These are phyloP conservation scores for Molorchus minor DNA, from an alignment of 2,888 invertebrate genomes.

Conservation along the genomic window DNA sequence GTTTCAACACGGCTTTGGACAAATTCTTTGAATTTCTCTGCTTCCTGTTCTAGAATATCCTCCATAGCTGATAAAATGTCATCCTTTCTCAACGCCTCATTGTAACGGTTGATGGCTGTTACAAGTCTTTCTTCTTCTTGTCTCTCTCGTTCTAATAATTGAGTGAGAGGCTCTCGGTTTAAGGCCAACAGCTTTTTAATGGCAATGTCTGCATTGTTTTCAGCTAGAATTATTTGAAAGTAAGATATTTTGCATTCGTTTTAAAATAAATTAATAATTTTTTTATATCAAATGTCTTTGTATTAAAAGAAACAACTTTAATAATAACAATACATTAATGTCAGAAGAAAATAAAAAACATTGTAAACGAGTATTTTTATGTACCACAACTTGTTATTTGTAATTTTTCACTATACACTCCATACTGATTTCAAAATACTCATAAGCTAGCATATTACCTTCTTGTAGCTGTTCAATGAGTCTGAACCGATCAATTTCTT, in stretches of 20 bases:
- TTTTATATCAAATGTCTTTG: too few relatives aligned
- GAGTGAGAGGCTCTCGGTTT: constrained; percentile 70
- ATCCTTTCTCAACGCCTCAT: constrained; percentile 70
- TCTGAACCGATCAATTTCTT: constrained; percentile 70
- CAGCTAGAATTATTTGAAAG: constrained; percentile 61
- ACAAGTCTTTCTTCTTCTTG: constrained; percentile 73
- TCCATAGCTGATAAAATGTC: constrained; percentile 79
- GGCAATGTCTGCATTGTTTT: constrained; percentile 73
- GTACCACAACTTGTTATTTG: too few relatives aligned
- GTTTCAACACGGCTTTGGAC: constrained; percentile 67
- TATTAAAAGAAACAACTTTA: too few relatives aligned
- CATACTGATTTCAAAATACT: too few relatives aligned
- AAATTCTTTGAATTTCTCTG: constrained; percentile 70
- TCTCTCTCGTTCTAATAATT: constrained; percentile 73
- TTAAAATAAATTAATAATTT: too few relatives aligned
- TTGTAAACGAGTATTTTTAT: too few relatives aligned
- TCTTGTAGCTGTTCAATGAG: constrained; percentile 70
- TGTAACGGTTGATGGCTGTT: constrained; percentile 67
- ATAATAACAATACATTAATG: too few relatives aligned
- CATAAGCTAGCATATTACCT: too few relatives aligned
- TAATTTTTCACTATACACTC: too few relatives aligned
- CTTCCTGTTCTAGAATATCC: constrained; percentile 73
- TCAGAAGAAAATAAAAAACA: too few relatives aligned
- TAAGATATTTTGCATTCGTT: neutral
- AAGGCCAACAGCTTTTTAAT: constrained; percentile 72